Evolutionary conservation across 2,113 vertebrate species (phyloP).

Genomic region (Phasianus colchicus): DNA sequence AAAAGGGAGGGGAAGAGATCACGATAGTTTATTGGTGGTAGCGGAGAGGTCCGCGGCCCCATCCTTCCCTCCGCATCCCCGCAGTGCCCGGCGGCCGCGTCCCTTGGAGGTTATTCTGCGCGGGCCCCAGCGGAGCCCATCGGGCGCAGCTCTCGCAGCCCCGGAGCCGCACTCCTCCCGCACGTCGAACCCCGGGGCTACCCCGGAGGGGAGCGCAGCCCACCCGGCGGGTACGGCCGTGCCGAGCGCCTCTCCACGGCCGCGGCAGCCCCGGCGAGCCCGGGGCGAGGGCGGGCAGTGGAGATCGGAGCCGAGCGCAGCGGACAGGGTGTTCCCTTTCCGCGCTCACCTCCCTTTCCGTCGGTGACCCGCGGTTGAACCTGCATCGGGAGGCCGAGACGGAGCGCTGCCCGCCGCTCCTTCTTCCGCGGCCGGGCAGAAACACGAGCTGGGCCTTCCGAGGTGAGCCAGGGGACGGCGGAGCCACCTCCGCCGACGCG

Average conservation of each 20-base stretch:
- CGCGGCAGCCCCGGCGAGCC: background rate
- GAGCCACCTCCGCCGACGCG: background rate
- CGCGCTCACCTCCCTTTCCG: conserved; percentile 77
- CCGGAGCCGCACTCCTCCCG: background rate
- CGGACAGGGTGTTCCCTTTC: conserved; percentile 74
- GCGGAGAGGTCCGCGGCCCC: background rate
- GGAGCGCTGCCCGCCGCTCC: conserved; percentile 34
- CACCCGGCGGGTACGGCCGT: too few relatives aligned
- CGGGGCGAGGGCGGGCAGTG: background rate
- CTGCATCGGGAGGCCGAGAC: conserved; percentile 78
- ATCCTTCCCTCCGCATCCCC: background rate
- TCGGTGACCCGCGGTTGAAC: conserved; percentile 89
- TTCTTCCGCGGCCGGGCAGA: conserved; percentile 56
- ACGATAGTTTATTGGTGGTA: background rate
- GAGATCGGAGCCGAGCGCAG: background rate
- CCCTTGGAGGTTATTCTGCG: background rate
- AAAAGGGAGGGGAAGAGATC: background rate
- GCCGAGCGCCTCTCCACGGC: background rate
- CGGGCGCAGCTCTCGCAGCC: background rate
- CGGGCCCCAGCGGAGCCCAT: background rate
- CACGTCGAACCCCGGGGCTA: too few relatives aligned
- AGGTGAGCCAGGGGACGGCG: conserved; percentile 55
- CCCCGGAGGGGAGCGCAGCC: background rate
- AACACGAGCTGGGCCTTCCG: conserved; percentile 43
- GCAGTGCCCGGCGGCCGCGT: background rate